A percentile compares a stretch with the other conserved stretches of the same genome.
Conservation (phyloP, 2,797 vertebrate genomes). For the Borostomias antarcticus region DNA sequence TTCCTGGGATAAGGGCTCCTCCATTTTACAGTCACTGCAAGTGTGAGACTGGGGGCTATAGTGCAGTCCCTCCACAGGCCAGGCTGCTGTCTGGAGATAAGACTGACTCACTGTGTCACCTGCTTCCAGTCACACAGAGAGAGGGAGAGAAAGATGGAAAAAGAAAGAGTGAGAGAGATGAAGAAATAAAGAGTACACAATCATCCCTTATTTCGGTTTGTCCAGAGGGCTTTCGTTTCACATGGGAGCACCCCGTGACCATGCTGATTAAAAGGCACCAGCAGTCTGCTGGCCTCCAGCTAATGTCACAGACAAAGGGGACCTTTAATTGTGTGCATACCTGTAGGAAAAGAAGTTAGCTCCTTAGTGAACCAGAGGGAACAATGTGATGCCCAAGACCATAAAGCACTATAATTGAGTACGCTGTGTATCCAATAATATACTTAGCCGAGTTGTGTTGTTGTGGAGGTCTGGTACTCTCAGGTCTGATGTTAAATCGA, state of each 20-base stretch:
- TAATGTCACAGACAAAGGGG: slow-evolving; percentile 55
- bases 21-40: no score
- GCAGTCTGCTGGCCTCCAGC: slow-evolving; percentile 54
- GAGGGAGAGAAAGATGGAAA: background rate
- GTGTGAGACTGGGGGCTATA: background rate
- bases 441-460: no score
- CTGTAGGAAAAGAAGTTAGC: slow-evolving; percentile 57
- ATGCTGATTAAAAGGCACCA: slow-evolving; percentile 71
- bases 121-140: slow-evolving; percentile 45
- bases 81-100: slow-evolving; percentile 69
- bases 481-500: slow-evolving; percentile 29
- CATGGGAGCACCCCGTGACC: slow-evolving; percentile 60
- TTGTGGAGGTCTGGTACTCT: background rate
- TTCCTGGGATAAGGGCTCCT: no score
- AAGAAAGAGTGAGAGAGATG: slow-evolving; percentile 1
- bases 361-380: slow-evolving; percentile 28
- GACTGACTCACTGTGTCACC: slow-evolving; percentile 33
- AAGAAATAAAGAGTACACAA: slow-evolving; percentile 6
- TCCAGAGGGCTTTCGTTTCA: slow-evolving; percentile 65
- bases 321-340: slow-evolving; percentile 66
- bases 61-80: background rate
- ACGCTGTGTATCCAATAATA: background rate
- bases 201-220: slow-evolving; percentile 59
- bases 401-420: background rate
- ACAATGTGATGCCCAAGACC: background rate